Base-by-base conservation (phyloP, 2,113 vertebrate genomes). In the Anser brachyrhynchus region DNA sequence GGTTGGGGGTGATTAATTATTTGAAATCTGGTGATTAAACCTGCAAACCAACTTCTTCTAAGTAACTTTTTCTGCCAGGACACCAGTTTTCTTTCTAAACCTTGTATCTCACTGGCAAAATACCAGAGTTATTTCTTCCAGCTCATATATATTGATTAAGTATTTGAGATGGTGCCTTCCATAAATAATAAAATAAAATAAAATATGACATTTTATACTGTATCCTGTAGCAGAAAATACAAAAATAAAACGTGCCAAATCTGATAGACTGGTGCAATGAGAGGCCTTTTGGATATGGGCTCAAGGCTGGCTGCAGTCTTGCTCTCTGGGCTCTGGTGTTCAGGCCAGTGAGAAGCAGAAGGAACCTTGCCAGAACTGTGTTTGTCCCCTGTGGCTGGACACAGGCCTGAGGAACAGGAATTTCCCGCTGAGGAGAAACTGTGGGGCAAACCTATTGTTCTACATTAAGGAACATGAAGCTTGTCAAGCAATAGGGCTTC, bases 41-140 rank as follows among this genome's bases (percentile, higher is more conserved):
- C 25, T 62, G 54, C 33, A 76, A 89, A 89, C 41, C 10, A 66
- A 16, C 49, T 84, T 87, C 21, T 93, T 11, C 44, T 78, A 61
- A 90, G 29, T 61, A 87, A 67, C 22, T 70, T 92, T 91, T 84
- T 37, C 55, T 93, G 51, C 58, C 70, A 93, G 80, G 92, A 94
- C 71, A 75, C 12, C 74, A 33, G 20, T 39, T 93, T 82, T 52
- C 90, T 85, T 81, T 93, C 67, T 82, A 93, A 96, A 90, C 19
- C 33, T 89, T 95, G 37, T 31, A 41, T 73, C 52, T 89, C 49
- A 43, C n/a, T 65, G 73, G 15, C 49, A 84, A 88, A 55, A 49
- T 74, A 55, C 43, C 66, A 85, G 31, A 55, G 79, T 76, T 35
- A 20, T 88, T 95, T 65, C 92, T 93, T 55, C 59, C 61, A 64